Evolutionary conservation across 2,888 invertebrate genomes (phyloP).

Genomic region (Hydropsyche betteni): DNA sequence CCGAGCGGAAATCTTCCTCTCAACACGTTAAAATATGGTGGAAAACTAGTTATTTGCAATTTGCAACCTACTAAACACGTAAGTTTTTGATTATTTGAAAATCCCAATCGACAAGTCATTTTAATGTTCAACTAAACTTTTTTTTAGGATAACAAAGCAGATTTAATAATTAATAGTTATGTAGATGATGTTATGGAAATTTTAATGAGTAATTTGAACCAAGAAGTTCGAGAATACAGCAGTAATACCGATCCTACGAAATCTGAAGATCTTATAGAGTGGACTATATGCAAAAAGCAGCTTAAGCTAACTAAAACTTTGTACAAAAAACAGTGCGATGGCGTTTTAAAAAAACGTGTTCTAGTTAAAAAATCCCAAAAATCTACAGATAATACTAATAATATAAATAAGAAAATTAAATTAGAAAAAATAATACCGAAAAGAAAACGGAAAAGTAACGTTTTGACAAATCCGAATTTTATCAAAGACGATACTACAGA

Average conservation of each 20-base stretch:
- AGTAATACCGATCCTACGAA: slow-evolving; percentile 74
- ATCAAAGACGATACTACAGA: slow-evolving; percentile 48
- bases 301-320: slow-evolving; percentile 70
- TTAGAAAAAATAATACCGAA: slow-evolving; percentile 25
- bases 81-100: slow-evolving; percentile 56
- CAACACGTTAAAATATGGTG: slow-evolving; percentile 83
- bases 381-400: not conserved
- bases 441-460: slow-evolving; percentile 21
- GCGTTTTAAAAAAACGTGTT: slow-evolving; percentile 61
- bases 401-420: slow-evolving; percentile 5
- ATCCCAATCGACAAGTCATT: not conserved
- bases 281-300: slow-evolving; percentile 74
- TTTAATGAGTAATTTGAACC: slow-evolving; percentile 76
- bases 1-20: slow-evolving; percentile 96
- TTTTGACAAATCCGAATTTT: not conserved
- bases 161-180: slow-evolving; percentile 87
- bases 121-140: slow-evolving; percentile 25
- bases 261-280: slow-evolving; percentile 68
- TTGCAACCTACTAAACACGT: slow-evolving; percentile 98
- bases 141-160: slow-evolving; percentile 87
- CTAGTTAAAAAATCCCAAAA: slow-evolving; percentile 58
- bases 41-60: slow-evolving; percentile 92
- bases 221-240: slow-evolving; percentile 79
- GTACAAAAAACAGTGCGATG: slow-evolving; percentile 65
- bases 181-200: slow-evolving; percentile 84